Base-by-base conservation (phyloP, 2,113 vertebrate species). In the Megalops atlanticus region DNA sequence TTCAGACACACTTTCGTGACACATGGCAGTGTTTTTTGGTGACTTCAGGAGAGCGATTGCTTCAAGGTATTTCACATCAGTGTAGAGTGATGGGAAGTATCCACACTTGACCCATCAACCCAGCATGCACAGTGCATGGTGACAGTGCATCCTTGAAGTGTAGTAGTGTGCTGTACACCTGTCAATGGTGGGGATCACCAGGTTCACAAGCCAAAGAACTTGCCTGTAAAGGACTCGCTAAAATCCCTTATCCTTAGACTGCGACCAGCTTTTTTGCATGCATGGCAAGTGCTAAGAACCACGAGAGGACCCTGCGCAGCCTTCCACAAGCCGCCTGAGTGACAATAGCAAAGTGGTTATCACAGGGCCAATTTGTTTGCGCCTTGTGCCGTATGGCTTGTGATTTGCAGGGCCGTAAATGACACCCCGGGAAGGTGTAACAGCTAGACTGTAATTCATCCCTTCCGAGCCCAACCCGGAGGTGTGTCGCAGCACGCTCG, bases 401-500 rank as follows among this genome's bases (percentile, higher is more conserved):
- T 40, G 79, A 79, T 86, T 71, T 77, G 43, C 83, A 89, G 84
- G 89, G 83, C 90, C 40, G 12, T 84, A 85, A 90, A 89, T 86
- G 87, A 89, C 81, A 89, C 88, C 68, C 81, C 81, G 87, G 82
- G 86, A 86, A 82, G 79, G 84, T 85, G 73, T 81, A 78, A 83
- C 76, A 75, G 77, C 82, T 84, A 85, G 83, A 52, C 85, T 88
- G 86, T 86, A 86, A 89, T 89, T 85, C 85, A 85, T 84, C 86
- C 84, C 87, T 90, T 88, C 86, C 79, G 18, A 84, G 81, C 16
- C 80, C 87, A 82, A 83, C 89, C 91, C 89, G 47, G 77, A 80
- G 87, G 91, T 93, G 88, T 90, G 92, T 90, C 93, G 91, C 85
- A 92, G 90, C 92, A 91, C 88, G 91, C 91, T 90, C 78, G 84